Conservation (phyloP, 2,888 invertebrate genomes). For the Meganola albula region DNA sequence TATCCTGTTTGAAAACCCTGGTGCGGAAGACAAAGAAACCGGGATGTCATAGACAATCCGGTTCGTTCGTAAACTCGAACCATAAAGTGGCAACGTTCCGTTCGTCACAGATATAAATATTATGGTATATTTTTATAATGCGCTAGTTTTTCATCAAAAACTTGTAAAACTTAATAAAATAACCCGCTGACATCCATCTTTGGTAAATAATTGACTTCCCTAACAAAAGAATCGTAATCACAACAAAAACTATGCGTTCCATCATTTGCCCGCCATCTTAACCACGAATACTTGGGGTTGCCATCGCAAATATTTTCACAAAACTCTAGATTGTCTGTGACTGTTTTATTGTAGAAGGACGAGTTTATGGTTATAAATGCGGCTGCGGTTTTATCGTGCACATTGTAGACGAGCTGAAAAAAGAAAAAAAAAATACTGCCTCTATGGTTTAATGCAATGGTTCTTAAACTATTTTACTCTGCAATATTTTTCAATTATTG, state of each 20-base stretch:
- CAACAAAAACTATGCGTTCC: slow-evolving; percentile 64
- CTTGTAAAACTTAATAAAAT: slow-evolving; percentile 15
- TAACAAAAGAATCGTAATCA: slow-evolving; percentile 42
- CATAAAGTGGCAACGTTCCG: too few species aligned
- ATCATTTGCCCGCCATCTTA: slow-evolving; percentile 55
- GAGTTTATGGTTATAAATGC: slow-evolving; percentile 61
- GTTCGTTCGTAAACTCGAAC: too few species aligned
- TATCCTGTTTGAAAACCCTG: too few species aligned
- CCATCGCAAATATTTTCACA: slow-evolving; percentile 51
- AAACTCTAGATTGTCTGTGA: slow-evolving; percentile 36
- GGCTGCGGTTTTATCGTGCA: slow-evolving; percentile 34
- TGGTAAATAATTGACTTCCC: slow-evolving; percentile 33
- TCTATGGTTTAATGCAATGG: too few species aligned
- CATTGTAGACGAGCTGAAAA: slow-evolving; percentile 56
- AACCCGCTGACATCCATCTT: slow-evolving; percentile 28
- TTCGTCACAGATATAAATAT: too few species aligned
- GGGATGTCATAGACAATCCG: too few species aligned
- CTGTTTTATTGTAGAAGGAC: slow-evolving; percentile 43
- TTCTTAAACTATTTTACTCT: too few species aligned
- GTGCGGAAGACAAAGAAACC: too few species aligned
- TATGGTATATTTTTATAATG: too few species aligned
- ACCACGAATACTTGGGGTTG: slow-evolving; percentile 43
- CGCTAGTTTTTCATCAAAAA: too few species aligned
- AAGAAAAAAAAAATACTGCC: slow-evolving; percentile 7
- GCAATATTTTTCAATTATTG: too few species aligned